A percentile compares a stretch with the other conserved stretches of the same genome.
Evolutionary conservation across 1,140 invertebrate species (phyloP).

Genomic region (Papilio machaon): DNA sequence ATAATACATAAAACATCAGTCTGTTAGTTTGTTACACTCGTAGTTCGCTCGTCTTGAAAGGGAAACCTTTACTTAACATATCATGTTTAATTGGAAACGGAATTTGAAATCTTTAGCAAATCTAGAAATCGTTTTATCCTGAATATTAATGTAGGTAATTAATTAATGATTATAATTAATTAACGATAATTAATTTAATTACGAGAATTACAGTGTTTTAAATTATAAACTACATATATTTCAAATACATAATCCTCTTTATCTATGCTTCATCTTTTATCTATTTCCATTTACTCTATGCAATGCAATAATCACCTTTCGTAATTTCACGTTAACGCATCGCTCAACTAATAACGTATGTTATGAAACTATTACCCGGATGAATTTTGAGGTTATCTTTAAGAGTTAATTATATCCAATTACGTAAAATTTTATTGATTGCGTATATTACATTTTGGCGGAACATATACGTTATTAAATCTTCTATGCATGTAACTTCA

Average conservation of each 20-base stretch:
- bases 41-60: slow-evolving; percentile 45
- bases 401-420: slow-evolving; percentile 24
- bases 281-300: neutral
- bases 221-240: no score
- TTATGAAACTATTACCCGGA: slow-evolving; percentile 54
- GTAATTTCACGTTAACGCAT: slow-evolving; percentile 31
- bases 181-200: no score
- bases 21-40: neutral
- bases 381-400: slow-evolving; percentile 55
- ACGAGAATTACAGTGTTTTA: no score
- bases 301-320: neutral
- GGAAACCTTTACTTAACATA: slow-evolving; percentile 42
- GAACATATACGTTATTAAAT: neutral
- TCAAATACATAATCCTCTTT: neutral
- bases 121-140: neutral
- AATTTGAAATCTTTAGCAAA: slow-evolving; percentile 2
- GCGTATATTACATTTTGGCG: neutral
- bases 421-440: slow-evolving; percentile 16
- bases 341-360: slow-evolving; percentile 1
- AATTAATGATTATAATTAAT: no score
- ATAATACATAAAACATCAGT: neutral
- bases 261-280: neutral
- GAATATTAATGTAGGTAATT: neutral
- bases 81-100: slow-evolving; percentile 3
- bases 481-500: neutral